Conservation (phyloP, 1,140 invertebrate genomes). For the Neodiprion pinetum region DNA sequence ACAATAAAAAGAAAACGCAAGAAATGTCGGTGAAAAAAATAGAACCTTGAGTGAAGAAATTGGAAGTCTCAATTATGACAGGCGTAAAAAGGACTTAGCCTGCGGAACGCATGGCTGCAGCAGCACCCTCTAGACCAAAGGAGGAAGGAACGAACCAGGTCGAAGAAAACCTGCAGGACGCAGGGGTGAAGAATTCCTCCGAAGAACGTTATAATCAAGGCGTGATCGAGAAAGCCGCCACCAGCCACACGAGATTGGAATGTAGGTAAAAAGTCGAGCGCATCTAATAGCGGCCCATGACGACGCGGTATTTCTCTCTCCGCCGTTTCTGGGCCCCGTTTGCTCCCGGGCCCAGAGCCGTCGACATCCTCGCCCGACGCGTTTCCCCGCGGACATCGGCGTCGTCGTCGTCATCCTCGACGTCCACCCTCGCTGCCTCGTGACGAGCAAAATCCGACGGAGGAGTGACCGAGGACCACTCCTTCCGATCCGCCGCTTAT, state of each 20-base stretch:
- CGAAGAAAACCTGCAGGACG: not conserved
- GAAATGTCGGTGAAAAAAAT: not conserved
- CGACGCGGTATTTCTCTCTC: slow-evolving; percentile 42
- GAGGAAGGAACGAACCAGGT: too few relatives aligned
- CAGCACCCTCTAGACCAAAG: too few relatives aligned
- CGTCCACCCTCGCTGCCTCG: not conserved
- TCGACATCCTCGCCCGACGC: not conserved
- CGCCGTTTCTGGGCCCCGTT: not conserved
- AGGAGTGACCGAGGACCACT: not conserved
- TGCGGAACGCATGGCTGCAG: too few relatives aligned
- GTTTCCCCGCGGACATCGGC: too few relatives aligned
- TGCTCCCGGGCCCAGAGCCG: not conserved
- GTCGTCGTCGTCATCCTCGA: not conserved
- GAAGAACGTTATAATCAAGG: slow-evolving; percentile 14
- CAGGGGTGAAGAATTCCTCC: slow-evolving; percentile 4
- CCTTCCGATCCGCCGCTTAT: not conserved
- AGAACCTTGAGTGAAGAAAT: not conserved
- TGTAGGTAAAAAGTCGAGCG: slow-evolving; percentile 9
- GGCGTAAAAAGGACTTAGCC: too few relatives aligned
- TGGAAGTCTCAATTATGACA: slow-evolving; percentile 1
- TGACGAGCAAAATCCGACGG: not conserved
- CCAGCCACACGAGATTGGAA: slow-evolving; percentile 4
- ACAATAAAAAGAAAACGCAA: not conserved
- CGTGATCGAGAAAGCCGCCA: slow-evolving; percentile 22
- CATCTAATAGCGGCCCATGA: slow-evolving; percentile 47